Evolutionary conservation across 1,140 invertebrate genomes (phyloP).

Genomic region (Drosophila dunni): DNA sequence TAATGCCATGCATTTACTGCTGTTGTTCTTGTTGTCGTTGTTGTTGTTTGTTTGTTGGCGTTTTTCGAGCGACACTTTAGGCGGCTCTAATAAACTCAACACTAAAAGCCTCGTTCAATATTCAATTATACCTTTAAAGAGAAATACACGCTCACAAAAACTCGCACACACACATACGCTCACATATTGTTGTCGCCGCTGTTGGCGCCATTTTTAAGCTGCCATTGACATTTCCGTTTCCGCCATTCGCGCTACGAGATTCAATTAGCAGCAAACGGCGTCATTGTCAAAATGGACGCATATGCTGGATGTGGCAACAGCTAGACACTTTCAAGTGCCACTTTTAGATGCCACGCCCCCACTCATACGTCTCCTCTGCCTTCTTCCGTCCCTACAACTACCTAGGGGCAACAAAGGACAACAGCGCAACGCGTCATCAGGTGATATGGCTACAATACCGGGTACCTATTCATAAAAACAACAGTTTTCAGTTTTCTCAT

Average conservation of each 20-base stretch:
- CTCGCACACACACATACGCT: constrained; percentile 8
- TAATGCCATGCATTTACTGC: constrained; percentile 29
- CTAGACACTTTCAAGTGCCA: constrained; percentile 26
- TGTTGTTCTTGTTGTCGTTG: constrained; percentile 54
- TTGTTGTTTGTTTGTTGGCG: too few relatives aligned
- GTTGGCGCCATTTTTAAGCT: constrained; percentile 71
- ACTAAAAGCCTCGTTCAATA: constrained; percentile 82
- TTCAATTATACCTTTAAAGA: constrained; percentile 69
- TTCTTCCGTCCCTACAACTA: neutral
- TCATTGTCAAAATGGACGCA: constrained; percentile 51
- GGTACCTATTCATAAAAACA: constrained; percentile 2
- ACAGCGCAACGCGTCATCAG: neutral
- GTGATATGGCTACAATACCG: constrained; percentile 7
- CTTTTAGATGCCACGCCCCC: neutral
- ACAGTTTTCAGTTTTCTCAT: neutral
- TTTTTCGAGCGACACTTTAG: constrained; percentile 72
- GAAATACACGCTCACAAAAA: constrained; percentile 24
- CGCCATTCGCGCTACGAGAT: constrained; percentile 59
- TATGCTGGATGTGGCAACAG: constrained; percentile 14
- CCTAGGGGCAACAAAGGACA: neutral
- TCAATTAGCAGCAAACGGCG: constrained; percentile 66
- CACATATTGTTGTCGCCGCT: constrained; percentile 28
- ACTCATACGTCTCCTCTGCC: neutral
- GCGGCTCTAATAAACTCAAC: constrained; percentile 77
- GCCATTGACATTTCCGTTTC: constrained; percentile 79